These are phyloP conservation scores for Seriola aureovittata DNA, from an alignment of 2,113 vertebrate species.

Conservation along the genomic window DNA sequence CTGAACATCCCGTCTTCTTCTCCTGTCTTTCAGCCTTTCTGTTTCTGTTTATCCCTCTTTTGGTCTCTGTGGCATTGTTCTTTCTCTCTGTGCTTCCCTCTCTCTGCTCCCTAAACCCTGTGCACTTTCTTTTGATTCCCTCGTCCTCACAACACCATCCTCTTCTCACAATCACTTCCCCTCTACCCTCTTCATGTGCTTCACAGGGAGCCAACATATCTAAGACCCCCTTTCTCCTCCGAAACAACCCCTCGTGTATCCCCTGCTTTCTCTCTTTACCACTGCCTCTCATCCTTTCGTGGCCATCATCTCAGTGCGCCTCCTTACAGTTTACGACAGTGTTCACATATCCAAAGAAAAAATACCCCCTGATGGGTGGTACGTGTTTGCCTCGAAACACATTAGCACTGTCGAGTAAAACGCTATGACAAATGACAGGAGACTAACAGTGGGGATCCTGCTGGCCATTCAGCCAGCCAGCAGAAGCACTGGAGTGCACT, in stretches of 20 bases:
- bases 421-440: constrained; percentile 72
- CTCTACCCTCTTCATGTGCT: constrained; percentile 45
- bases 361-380: constrained; percentile 53
- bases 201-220: constrained; percentile 52
- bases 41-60: constrained; percentile 48
- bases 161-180: constrained; percentile 53
- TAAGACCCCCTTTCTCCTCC: constrained; percentile 22
- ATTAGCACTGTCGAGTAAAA: constrained; percentile 74
- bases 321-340: constrained; percentile 49
- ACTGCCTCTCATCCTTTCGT: constrained; percentile 41
- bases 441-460: constrained; percentile 64
- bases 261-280: constrained; percentile 27
- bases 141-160: constrained; percentile 42
- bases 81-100: constrained; percentile 12
- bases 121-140: constrained; percentile 53
- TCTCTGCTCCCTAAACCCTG: constrained; percentile 24
- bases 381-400: constrained; percentile 62
- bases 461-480: constrained; percentile 63
- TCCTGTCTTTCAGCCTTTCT: constrained; percentile 39
- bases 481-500: constrained; percentile 58
- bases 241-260: constrained; percentile 5
- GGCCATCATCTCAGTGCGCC: constrained; percentile 31
- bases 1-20: constrained; percentile 28
- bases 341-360: constrained; percentile 53
- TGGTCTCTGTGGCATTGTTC: constrained; percentile 27